Evolutionary conservation across 2,113 vertebrate genomes (phyloP).

Genomic region (Felis chaus): DNA sequence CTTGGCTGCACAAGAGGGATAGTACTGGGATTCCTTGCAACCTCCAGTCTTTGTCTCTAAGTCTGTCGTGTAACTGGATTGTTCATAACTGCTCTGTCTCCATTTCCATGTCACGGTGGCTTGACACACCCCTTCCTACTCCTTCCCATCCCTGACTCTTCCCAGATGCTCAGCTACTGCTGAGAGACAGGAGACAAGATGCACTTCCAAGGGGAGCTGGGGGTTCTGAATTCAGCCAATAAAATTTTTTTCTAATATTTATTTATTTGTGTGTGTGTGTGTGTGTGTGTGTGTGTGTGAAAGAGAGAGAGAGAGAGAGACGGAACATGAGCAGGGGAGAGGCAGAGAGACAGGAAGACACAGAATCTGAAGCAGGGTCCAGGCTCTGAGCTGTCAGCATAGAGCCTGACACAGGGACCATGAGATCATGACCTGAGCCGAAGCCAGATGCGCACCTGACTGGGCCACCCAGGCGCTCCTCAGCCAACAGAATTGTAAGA

Average conservation of each 20-base stretch:
- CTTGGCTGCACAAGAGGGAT: neutral
- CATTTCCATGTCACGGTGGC: neutral
- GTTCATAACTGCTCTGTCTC: neutral
- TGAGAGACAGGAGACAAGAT: neutral
- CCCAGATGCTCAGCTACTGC: neutral
- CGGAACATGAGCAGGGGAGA: too few species aligned
- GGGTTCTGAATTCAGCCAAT: neutral
- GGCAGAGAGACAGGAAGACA: too few species aligned
- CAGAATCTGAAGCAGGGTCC: too few species aligned
- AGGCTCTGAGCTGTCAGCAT: too few species aligned
- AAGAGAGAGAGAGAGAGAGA: too few species aligned
- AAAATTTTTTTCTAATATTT: neutral
- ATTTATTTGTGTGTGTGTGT: too few species aligned
- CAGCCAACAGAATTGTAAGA: neutral
- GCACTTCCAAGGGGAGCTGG: neutral
- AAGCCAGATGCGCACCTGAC: too few species aligned
- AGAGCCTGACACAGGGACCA: too few species aligned
- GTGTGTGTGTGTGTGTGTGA: too few species aligned
- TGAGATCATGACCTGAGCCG: too few species aligned
- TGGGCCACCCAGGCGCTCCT: neutral
- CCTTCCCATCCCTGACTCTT: neutral
- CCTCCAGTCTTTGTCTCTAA: neutral
- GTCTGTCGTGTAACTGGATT: neutral
- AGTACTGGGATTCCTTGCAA: neutral
- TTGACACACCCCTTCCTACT: too few species aligned